Evolutionary conservation across 2,888 invertebrate genomes (phyloP).

Genomic region (Gryllus longicercus): DNA sequence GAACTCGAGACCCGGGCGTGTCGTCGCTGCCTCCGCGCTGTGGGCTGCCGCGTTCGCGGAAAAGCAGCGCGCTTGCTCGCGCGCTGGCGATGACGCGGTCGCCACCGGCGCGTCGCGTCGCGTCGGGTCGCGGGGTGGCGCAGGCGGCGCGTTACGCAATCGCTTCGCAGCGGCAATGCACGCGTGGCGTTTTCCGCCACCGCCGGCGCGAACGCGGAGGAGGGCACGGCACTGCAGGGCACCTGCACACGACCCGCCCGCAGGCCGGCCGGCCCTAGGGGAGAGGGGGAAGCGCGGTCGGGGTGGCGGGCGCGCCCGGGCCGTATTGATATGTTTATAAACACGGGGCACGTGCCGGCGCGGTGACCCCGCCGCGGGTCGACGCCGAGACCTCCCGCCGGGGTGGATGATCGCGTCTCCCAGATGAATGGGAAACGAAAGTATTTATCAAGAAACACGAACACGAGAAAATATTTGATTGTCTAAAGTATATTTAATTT

Average conservation of each 20-base stretch:
- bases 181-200: neutral
- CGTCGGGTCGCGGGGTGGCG: neutral
- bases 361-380: neutral
- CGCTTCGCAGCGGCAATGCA: neutral
- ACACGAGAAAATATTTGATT: too few relatives aligned
- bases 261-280: neutral
- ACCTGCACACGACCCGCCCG: neutral
- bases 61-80: too few relatives aligned
- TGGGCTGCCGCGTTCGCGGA: too few relatives aligned
- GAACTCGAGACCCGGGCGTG: too few relatives aligned
- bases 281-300: too few relatives aligned
- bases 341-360: neutral
- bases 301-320: neutral
- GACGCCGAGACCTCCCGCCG: too few relatives aligned
- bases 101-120: neutral
- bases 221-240: neutral
- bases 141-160: neutral
- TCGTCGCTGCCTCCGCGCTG: too few relatives aligned
- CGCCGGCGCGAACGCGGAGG: neutral
- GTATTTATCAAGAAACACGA: too few relatives aligned
- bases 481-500: too few relatives aligned
- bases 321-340: conserved; percentile 17
- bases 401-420: too few relatives aligned
- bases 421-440: too few relatives aligned
- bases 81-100: neutral